Evolutionary conservation across 2,113 vertebrate species (phyloP).

Genomic region (Sakesphorus luctuosus): DNA sequence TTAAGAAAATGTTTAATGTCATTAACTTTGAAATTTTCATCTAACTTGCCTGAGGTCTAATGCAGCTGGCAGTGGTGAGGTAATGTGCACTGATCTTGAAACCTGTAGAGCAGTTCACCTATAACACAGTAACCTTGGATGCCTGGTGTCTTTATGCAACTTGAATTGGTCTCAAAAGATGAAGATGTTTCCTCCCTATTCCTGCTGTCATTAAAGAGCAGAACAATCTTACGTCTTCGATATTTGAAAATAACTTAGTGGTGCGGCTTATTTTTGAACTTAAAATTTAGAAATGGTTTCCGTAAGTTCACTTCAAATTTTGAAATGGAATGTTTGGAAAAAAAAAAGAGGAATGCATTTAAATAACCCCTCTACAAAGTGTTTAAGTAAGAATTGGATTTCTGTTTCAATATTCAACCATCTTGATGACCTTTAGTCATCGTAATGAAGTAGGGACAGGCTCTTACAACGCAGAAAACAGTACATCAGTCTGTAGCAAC

Average conservation of each 20-base stretch:
- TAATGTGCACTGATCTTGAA: neutral
- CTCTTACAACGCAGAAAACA: neutral
- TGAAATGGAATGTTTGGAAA: neutral
- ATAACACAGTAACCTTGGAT: neutral
- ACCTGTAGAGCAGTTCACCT: neutral
- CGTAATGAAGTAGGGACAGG: accelerated
- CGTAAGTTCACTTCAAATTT: neutral
- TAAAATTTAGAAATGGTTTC: neutral
- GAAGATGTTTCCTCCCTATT: neutral
- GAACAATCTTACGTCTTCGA: neutral
- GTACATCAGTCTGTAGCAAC: neutral
- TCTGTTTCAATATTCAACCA: neutral
- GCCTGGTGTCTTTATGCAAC: neutral
- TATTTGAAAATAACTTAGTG: neutral
- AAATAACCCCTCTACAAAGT: neutral
- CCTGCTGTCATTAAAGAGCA: neutral
- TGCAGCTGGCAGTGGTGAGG: neutral
- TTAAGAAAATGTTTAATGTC: neutral
- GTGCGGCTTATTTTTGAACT: neutral
- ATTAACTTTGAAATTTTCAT: neutral
- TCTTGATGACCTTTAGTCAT: neutral
- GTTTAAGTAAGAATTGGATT: neutral
- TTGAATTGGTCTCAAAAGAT: neutral
- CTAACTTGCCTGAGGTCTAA: neutral
- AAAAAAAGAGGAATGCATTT: neutral